A percentile compares a stretch with the other conserved stretches of the same genome.
Evolutionary conservation across 1,140 invertebrate species (phyloP).

Genomic region (Drusus annulatus): DNA sequence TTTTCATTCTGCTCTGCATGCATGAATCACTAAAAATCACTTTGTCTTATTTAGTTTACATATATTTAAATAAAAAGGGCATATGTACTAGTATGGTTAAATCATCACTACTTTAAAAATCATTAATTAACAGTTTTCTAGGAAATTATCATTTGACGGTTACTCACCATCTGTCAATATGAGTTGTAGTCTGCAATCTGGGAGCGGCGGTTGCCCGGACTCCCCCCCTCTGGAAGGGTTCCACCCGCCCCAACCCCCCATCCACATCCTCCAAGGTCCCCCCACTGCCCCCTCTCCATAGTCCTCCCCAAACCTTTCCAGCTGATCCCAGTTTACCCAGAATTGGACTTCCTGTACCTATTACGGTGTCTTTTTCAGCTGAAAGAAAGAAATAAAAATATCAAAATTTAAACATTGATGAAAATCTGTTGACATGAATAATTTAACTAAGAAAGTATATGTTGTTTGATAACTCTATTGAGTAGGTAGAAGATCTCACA

Average conservation of each 20-base stretch:
- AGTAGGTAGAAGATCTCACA: no score
- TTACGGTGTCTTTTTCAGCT: conserved; percentile 57
- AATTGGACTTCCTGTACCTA: conserved; percentile 55
- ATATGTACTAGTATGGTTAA: no score
- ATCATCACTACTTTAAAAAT: no score
- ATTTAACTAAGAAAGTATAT: not conserved
- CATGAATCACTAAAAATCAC: no score
- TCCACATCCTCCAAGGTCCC: conserved; percentile 81
- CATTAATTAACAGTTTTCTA: no score
- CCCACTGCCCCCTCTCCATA: conserved; percentile 62
- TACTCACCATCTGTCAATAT: conserved; percentile 32
- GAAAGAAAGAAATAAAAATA: conserved; percentile 11
- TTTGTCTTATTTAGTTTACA: no score
- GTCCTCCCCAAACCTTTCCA: conserved; percentile 61
- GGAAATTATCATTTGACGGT: no score
- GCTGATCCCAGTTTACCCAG: conserved; percentile 55
- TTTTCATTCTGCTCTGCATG: no score
- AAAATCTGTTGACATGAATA: not conserved
- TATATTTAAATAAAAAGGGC: no score
- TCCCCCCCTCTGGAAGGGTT: conserved; percentile 80
- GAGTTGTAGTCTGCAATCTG: conserved; percentile 69
- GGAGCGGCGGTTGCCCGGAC: conserved; percentile 84
- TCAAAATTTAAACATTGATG: not conserved
- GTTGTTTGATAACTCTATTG: no score
- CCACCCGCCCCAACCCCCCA: conserved; percentile 71